phyloP scores from a whole-genome alignment of 2,888 invertebrate genomes.

The Melanargia galathea region DNA sequence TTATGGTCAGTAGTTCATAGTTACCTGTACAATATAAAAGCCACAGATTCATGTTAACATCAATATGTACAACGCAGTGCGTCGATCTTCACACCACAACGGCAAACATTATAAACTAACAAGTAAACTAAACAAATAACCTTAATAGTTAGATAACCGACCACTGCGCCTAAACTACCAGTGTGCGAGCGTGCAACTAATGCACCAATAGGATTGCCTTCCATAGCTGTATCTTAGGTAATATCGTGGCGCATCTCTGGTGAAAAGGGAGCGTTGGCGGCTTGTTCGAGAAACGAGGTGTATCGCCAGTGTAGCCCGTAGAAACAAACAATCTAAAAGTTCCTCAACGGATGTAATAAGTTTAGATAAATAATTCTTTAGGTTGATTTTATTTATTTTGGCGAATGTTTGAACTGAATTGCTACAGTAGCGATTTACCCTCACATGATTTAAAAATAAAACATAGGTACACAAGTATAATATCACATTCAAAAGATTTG shows the following conservation, averaged over 20 bases:
- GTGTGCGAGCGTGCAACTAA: too few relatives aligned
- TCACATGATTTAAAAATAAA: neutral
- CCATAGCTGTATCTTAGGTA: neutral
- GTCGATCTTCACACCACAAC: neutral
- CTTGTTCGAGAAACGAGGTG: neutral
- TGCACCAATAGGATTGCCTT: too few relatives aligned
- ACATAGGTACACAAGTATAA: slow-evolving; percentile 3
- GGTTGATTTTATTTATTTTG: neutral
- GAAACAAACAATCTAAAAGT: too few relatives aligned
- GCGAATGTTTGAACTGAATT: neutral
- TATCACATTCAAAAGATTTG: slow-evolving; percentile 14
- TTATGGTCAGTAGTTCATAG: neutral
- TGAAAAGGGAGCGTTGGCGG: neutral
- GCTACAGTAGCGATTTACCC: neutral
- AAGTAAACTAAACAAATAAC: neutral
- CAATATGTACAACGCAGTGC: slow-evolving; percentile 19
- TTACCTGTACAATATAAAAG: neutral
- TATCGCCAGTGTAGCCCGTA: neutral
- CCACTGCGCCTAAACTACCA: too few relatives aligned
- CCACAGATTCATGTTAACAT: neutral
- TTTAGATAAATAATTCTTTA: neutral
- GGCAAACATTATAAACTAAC: neutral
- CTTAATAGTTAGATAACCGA: neutral
- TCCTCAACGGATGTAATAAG: neutral
- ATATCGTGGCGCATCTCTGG: neutral